Conservation (phyloP, 2,797 vertebrate genomes). For the Apogon talboti region DNA sequence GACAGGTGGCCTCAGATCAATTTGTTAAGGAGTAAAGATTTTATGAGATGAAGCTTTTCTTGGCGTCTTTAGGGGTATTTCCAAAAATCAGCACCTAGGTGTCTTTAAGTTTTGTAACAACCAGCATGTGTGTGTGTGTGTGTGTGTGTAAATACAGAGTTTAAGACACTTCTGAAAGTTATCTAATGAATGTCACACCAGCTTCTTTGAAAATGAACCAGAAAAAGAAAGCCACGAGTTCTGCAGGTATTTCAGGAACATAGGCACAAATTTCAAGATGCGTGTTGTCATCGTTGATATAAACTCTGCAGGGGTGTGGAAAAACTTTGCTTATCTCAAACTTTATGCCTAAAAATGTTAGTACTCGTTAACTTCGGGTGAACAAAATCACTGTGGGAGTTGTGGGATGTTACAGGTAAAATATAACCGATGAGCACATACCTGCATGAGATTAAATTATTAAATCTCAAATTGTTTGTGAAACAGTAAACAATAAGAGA, state of each 20-base stretch:
- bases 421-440: constrained; percentile 17
- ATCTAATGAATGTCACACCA: constrained; percentile 62
- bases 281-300: constrained; percentile 24
- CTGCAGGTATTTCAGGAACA: constrained; percentile 49
- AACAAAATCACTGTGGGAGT: too few relatives aligned
- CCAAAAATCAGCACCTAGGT: constrained; percentile 10
- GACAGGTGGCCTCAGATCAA: constrained; percentile 36
- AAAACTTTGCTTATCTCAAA: constrained; percentile 29
- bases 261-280: constrained; percentile 24
- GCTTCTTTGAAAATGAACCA: constrained; percentile 50
- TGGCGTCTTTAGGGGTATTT: constrained; percentile 48
- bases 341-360: constrained; percentile 20
- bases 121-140: neutral
- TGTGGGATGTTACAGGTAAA: neutral
- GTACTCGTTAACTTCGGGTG: too few relatives aligned
- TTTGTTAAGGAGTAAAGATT: constrained; percentile 24
- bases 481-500: constrained; percentile 38
- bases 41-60: constrained; percentile 19
- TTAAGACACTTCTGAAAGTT: constrained; percentile 49
- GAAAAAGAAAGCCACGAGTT: constrained; percentile 29
- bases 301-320: constrained; percentile 28
- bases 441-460: neutral
- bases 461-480: constrained; percentile 1
- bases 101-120: constrained; percentile 35
- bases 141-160: constrained; percentile 27